Evolutionary conservation across 1,140 invertebrate species (phyloP).

Genomic region (Glomeris maerens): DNA sequence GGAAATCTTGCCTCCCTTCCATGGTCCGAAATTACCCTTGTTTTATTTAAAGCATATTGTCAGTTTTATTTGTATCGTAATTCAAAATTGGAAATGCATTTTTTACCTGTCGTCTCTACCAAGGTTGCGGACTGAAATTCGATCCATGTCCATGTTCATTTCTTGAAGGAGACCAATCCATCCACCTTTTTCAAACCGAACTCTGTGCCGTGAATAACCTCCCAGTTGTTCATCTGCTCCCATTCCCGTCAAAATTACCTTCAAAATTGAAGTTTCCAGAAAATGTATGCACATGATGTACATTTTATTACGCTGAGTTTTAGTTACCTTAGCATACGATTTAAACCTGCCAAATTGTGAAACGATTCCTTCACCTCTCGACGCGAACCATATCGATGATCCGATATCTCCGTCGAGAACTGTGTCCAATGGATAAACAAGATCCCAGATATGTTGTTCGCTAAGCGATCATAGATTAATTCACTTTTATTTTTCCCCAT

Average conservation of each 20-base stretch:
- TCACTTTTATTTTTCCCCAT: background rate
- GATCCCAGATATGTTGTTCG: constrained; percentile 45
- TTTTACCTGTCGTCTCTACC: constrained; percentile 82
- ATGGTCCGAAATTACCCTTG: constrained; percentile 36
- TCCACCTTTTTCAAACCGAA: constrained; percentile 45
- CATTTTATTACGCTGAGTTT: constrained; percentile 4
- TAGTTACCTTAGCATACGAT: constrained; percentile 47
- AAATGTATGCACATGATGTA: constrained; percentile 11
- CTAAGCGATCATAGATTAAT: constrained; percentile 22
- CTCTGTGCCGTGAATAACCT: constrained; percentile 79
- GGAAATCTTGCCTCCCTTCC: constrained; percentile 53
- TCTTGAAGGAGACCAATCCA: constrained; percentile 53
- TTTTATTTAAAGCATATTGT: background rate
- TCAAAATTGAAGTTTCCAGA: background rate
- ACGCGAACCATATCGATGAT: constrained; percentile 91
- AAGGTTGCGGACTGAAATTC: constrained; percentile 81
- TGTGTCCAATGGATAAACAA: constrained; percentile 67
- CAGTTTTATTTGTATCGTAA: constrained; percentile 4
- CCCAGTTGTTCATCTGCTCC: constrained; percentile 95
- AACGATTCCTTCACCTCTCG: constrained; percentile 45
- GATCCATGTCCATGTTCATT: constrained; percentile 56
- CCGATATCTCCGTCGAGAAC: constrained; percentile 89
- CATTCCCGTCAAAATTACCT: constrained; percentile 77
- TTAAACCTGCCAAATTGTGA: constrained; percentile 14
- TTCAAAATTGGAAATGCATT: constrained; percentile 43